These are phyloP conservation scores for Leistus spinibarbis DNA, from an alignment of 2,888 invertebrate species.

Conservation along the genomic window DNA sequence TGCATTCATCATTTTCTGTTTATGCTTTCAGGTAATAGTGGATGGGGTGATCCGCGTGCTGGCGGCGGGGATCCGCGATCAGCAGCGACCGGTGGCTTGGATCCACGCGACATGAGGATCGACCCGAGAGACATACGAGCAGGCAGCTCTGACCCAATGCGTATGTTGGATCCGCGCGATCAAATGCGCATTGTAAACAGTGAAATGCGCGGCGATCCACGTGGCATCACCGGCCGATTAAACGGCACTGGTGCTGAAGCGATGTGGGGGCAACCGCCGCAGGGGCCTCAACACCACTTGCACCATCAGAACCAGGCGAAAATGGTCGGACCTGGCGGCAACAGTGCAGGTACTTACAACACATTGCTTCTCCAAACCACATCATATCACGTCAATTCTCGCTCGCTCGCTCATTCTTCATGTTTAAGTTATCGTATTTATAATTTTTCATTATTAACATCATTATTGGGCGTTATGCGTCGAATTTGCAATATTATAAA, in stretches of 20 bases:
- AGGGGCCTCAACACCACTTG: conserved; percentile 58
- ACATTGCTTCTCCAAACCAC: neutral
- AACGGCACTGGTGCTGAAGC: conserved; percentile 74
- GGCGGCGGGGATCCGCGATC: conserved; percentile 52
- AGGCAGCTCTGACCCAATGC: conserved; percentile 59
- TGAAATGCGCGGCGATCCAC: conserved; percentile 72
- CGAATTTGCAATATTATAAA: too few relatives aligned
- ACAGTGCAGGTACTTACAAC: conserved; percentile 48
- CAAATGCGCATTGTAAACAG: conserved; percentile 64
- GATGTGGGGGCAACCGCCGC: conserved; percentile 75
- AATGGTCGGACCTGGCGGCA: conserved; percentile 61
- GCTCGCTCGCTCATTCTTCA: neutral
- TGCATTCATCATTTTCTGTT: neutral
- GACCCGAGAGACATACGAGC: conserved; percentile 66
- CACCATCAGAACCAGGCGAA: conserved; percentile 58
- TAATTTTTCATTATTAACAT: neutral
- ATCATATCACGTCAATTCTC: neutral
- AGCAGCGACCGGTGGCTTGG: conserved; percentile 52
- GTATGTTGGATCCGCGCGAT: conserved; percentile 62
- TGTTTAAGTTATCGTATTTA: neutral
- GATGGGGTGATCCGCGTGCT: conserved; percentile 61
- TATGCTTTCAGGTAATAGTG: conserved; percentile 45
- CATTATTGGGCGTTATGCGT: neutral
- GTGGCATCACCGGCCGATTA: conserved; percentile 81
- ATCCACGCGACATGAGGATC: conserved; percentile 65